Evolutionary conservation across 2,888 invertebrate species (phyloP).

Genomic region (Fissipunctia ypsillon): DNA sequence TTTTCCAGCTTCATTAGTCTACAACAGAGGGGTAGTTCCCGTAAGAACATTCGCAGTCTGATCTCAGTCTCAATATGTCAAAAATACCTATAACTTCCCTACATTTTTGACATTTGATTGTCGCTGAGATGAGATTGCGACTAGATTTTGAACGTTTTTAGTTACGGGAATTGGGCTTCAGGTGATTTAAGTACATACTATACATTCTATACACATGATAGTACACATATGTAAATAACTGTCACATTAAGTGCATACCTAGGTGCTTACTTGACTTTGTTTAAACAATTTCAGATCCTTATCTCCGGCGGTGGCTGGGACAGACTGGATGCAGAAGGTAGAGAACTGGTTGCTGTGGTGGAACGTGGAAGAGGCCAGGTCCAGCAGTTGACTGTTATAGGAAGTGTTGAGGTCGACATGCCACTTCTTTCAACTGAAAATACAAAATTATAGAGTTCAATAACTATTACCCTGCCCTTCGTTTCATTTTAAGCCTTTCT

Average conservation of each 20-base stretch:
- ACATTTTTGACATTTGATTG: too few species aligned
- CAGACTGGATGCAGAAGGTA: neutral
- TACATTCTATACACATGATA: too few species aligned
- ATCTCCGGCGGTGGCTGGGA: neutral
- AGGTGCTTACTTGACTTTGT: neutral
- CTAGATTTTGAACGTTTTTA: too few species aligned
- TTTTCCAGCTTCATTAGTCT: neutral
- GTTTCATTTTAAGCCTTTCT: neutral
- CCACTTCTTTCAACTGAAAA: conserved; percentile 3
- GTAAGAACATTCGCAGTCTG: too few species aligned
- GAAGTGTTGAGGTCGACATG: neutral
- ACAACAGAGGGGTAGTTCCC: too few species aligned
- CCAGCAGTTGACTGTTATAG: neutral
- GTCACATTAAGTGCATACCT: neutral
- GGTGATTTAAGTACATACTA: too few species aligned
- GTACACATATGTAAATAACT: neutral
- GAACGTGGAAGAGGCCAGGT: neutral
- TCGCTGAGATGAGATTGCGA: too few species aligned
- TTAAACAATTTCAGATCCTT: neutral
- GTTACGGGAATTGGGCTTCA: too few species aligned
- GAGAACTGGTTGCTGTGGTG: too few species aligned
- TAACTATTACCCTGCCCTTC: neutral
- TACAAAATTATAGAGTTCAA: neutral
- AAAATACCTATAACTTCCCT: too few species aligned
- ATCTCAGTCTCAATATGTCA: too few species aligned